Conservation (phyloP, 2,888 invertebrate species). For the Crocallis elinguaria region DNA sequence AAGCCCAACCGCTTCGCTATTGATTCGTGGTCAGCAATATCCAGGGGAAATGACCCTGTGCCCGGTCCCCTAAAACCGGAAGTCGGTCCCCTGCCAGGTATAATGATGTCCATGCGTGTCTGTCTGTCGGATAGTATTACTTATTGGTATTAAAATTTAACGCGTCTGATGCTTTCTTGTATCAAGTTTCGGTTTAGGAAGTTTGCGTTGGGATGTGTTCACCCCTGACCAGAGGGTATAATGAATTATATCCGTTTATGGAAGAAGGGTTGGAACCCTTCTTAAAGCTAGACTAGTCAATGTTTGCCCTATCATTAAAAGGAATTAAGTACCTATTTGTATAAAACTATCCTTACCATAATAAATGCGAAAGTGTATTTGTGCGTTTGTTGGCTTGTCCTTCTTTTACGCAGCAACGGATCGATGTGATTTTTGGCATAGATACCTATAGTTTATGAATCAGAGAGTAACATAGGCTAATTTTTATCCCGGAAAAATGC, state of each 20-base stretch:
- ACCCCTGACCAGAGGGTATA: not conserved
- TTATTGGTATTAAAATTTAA: conserved; percentile 19
- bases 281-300: not conserved
- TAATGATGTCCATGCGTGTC: conserved; percentile 59
- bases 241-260: not conserved
- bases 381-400: too few relatives aligned
- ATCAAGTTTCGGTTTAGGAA: conserved; percentile 42
- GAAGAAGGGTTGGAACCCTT: not conserved
- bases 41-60: conserved; percentile 52
- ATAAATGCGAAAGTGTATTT: too few relatives aligned
- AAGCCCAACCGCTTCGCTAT: conserved; percentile 31
- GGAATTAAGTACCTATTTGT: too few relatives aligned
- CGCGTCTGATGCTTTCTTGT: conserved; percentile 25
- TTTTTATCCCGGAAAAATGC: too few relatives aligned
- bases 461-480: too few relatives aligned
- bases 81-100: conserved; percentile 53
- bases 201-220: conserved; percentile 12
- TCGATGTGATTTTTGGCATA: too few relatives aligned
- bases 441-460: too few relatives aligned
- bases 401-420: too few relatives aligned
- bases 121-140: conserved; percentile 42
- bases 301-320: too few relatives aligned
- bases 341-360: too few relatives aligned
- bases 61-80: conserved; percentile 56
- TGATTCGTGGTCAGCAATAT: conserved; percentile 49